Conservation (phyloP, 1,140 invertebrate species). For the Cydia splendana region DNA sequence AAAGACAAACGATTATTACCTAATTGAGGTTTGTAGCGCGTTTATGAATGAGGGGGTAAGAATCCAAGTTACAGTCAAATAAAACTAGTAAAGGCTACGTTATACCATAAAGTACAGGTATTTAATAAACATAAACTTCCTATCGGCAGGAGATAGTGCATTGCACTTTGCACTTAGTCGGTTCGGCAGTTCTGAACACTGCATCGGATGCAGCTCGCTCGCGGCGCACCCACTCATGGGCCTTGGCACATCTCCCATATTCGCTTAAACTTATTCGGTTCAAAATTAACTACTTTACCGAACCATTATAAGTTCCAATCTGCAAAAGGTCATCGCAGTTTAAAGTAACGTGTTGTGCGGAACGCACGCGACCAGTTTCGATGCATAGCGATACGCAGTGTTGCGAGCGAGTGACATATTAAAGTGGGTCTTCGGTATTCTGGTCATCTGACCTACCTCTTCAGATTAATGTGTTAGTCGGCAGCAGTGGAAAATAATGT, state of each 20-base stretch:
- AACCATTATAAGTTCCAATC: constrained; percentile 33
- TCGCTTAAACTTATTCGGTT: constrained; percentile 24
- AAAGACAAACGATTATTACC: no score
- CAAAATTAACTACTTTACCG: constrained; percentile 24
- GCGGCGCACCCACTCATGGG: constrained; percentile 9
- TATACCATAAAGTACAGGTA: background rate
- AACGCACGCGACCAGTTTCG: constrained; percentile 26
- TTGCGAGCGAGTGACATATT: background rate
- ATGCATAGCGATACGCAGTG: constrained; percentile 14
- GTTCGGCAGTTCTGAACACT: background rate
- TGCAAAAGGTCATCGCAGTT: constrained; percentile 31
- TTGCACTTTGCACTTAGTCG: constrained; percentile 6
- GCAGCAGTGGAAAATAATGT: background rate
- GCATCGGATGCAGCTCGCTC: constrained; percentile 3
- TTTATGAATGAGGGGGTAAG: no score
- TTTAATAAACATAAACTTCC: background rate
- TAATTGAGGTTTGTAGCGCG: no score
- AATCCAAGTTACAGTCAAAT: background rate
- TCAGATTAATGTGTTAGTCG: background rate
- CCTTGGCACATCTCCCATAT: constrained; percentile 32
- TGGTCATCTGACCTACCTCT: background rate
- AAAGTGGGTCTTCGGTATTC: background rate
- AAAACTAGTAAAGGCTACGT: background rate
- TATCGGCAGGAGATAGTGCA: background rate
- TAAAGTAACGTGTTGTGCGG: constrained; percentile 27